Percentiles rank a stretch among this genome's conserved stretches.
phyloP scores from a whole-genome alignment of 64 coral and sea anemone genomes.

The Pocillopora verrucosa region DNA sequence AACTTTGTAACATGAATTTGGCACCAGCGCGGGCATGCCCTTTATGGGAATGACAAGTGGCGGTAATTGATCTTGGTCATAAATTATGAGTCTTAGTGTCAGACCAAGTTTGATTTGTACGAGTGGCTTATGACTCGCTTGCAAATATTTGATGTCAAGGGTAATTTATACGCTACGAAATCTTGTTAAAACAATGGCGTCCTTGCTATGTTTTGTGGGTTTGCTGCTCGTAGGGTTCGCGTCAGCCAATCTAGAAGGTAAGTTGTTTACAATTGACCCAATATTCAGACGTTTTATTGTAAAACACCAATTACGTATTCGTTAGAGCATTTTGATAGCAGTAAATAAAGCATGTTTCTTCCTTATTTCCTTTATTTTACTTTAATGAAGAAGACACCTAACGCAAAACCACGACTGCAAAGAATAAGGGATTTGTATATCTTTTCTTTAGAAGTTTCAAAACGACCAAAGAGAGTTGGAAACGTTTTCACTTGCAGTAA shows the following conservation, averaged over 20 bases:
- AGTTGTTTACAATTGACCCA: background rate
- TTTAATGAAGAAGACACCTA: background rate
- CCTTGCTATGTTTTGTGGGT: background rate
- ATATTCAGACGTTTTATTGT: background rate
- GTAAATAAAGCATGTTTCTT: background rate
- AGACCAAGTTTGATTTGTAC: background rate
- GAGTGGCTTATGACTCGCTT: background rate
- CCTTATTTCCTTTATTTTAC: background rate
- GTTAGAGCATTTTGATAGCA: constrained; percentile 4
- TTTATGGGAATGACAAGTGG: background rate
- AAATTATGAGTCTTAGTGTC: constrained; percentile 40
- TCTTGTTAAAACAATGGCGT: background rate
- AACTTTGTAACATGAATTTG: background rate
- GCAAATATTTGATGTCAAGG: background rate
- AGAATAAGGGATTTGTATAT: background rate
- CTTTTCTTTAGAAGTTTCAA: too few species aligned
- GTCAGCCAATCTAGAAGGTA: constrained; percentile 9
- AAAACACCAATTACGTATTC: constrained; percentile 10
- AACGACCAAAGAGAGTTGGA: too few species aligned
- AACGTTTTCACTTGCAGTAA: too few species aligned
- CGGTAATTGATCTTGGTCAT: constrained; percentile 20
- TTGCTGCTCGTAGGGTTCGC: background rate
- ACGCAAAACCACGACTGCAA: background rate
- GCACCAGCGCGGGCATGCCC: background rate
- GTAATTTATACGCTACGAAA: background rate